These are phyloP conservation scores for Phenganax subtilis DNA, from an alignment of 92 coral and sea anemone genomes.

Conservation along the genomic window DNA sequence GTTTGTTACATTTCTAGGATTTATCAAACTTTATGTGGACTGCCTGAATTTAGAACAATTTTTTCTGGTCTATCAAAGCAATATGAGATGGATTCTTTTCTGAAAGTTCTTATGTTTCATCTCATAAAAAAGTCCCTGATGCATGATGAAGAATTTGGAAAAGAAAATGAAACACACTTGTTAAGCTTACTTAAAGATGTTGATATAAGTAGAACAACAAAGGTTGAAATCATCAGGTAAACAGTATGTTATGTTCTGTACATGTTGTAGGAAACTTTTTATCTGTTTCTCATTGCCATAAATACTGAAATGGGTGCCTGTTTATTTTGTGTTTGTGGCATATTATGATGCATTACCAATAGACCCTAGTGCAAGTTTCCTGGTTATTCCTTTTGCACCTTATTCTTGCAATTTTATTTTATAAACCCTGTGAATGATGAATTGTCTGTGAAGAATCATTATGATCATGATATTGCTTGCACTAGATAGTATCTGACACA, in stretches of 20 bases:
- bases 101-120: conserved; percentile 67
- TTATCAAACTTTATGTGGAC: conserved; percentile 53
- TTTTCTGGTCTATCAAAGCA: conserved; percentile 49
- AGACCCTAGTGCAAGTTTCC: too few species aligned
- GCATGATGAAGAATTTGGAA: neutral
- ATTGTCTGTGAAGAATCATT: conserved; percentile 35
- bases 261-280: neutral
- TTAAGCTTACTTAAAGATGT: conserved; percentile 26
- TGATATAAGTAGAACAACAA: conserved; percentile 9
- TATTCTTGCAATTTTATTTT: too few species aligned
- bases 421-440: conserved; percentile 56
- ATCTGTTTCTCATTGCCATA: too few species aligned
- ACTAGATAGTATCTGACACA: conserved; percentile 86
- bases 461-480: conserved; percentile 41
- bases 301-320: too few species aligned
- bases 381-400: too few species aligned
- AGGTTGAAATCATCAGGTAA: conserved; percentile 19
- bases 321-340: too few species aligned
- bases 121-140: conserved; percentile 35
- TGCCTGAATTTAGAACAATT: conserved; percentile 51
- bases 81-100: conserved; percentile 56
- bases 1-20: conserved; percentile 9
- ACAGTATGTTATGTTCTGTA: neutral
- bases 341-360: too few species aligned
- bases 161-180: neutral